These are phyloP conservation scores for Gadus macrocephalus DNA, from an alignment of 2,113 vertebrate species.

Conservation along the genomic window DNA sequence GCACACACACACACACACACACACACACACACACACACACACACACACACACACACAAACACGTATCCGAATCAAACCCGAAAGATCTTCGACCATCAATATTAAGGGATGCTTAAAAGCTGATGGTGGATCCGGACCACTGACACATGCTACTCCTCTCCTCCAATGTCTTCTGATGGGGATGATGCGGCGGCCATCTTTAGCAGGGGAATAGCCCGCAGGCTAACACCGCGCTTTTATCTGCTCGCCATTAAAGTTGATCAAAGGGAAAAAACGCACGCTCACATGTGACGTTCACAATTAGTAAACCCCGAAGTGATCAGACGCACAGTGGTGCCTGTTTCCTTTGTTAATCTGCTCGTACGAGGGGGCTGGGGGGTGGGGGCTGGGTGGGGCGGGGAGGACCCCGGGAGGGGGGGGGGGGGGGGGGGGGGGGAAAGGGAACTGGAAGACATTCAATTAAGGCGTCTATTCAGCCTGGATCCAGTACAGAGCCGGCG, in stretches of 20 bases:
- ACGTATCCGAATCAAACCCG: neutral
- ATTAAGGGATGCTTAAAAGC: neutral
- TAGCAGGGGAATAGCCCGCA: neutral
- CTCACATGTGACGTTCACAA: constrained; percentile 7
- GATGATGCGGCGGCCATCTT: neutral
- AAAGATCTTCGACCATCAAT: neutral
- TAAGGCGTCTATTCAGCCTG: constrained; percentile 36
- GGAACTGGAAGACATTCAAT: constrained; percentile 45
- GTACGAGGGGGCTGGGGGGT: constrained; percentile 9
- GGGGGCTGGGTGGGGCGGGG: too few relatives aligned
- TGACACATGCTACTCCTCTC: neutral
- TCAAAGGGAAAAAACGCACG: neutral
- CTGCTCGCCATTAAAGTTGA: constrained; percentile 1
- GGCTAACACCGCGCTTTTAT: neutral
- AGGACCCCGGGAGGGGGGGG: neutral
- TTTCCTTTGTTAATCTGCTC: constrained; percentile 14
- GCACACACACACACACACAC: neutral
- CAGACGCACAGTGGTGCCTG: neutral
- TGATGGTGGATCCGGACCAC: neutral
- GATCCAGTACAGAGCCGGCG: constrained; percentile 15
- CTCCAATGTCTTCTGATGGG: too few relatives aligned
- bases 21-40: neutral
- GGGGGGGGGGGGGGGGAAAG: constrained; percentile 9
- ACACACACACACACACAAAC: neutral
- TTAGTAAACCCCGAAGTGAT: constrained; percentile 3